Conservation (phyloP, 2,888 invertebrate genomes). For the Stramonita haemastoma region DNA sequence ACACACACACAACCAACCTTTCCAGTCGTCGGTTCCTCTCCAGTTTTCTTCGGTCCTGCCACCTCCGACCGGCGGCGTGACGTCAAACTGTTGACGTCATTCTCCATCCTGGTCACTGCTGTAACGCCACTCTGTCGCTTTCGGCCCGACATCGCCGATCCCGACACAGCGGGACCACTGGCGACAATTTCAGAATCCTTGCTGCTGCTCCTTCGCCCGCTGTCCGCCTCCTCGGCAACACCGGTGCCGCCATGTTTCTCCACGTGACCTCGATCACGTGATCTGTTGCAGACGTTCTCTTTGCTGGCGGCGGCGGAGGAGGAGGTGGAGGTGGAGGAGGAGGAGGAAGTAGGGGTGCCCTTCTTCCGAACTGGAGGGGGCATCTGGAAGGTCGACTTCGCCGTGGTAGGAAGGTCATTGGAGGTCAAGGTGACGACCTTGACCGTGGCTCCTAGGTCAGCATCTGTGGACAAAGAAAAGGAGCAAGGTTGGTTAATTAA, state of each 20-base stretch:
- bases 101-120: background rate
- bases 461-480: slow-evolving; percentile 4
- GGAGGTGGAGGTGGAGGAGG: background rate
- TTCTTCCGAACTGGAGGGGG: background rate
- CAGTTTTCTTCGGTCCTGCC: background rate
- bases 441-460: background rate
- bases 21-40: background rate
- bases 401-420: background rate
- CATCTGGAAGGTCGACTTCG: background rate
- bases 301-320: background rate
- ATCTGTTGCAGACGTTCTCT: slow-evolving; percentile 15
- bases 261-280: background rate
- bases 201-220: background rate
- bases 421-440: background rate
- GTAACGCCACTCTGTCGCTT: background rate
- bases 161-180: background rate
- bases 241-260: background rate
- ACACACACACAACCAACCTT: background rate
- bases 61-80: background rate
- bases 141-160: background rate
- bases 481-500: too few relatives aligned
- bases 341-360: background rate
- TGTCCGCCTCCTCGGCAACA: background rate
- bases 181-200: background rate
- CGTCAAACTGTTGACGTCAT: slow-evolving; percentile 18